Evolutionary conservation across 2,888 invertebrate genomes (phyloP).

Genomic region (Parascotia fuliginaria): DNA sequence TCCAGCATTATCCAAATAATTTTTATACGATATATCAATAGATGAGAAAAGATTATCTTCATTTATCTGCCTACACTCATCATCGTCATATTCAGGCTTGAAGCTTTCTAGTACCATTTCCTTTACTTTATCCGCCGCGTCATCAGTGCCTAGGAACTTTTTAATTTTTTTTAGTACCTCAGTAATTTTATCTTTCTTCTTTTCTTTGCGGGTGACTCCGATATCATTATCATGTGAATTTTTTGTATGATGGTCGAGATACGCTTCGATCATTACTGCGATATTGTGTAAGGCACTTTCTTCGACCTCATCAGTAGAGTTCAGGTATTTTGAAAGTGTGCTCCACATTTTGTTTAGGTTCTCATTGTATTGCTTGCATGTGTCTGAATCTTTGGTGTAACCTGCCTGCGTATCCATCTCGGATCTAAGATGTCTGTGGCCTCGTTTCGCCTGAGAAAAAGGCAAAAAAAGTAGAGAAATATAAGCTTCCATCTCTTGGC

Average conservation of each 20-base stretch:
- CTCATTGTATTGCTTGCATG: slow-evolving; percentile 39
- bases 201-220: background rate
- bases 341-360: slow-evolving; percentile 39
- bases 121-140: slow-evolving; percentile 17
- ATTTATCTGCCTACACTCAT: slow-evolving; percentile 24
- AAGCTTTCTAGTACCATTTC: slow-evolving; percentile 18
- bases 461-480: background rate
- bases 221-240: slow-evolving; percentile 10
- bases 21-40: slow-evolving; percentile 25
- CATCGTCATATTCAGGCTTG: slow-evolving; percentile 20
- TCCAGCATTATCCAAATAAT: slow-evolving; percentile 21
- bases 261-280: slow-evolving; percentile 39
- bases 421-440: background rate
- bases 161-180: slow-evolving; percentile 13
- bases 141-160: slow-evolving; percentile 15
- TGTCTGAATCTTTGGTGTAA: slow-evolving; percentile 39
- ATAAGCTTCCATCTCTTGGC: too few relatives aligned
- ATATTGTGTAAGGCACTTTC: slow-evolving; percentile 39
- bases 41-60: slow-evolving; percentile 20
- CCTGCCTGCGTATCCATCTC: slow-evolving; percentile 32
- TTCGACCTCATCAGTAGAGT: slow-evolving; percentile 18
- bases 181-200: slow-evolving; percentile 20
- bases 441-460: slow-evolving; percentile 16
- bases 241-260: slow-evolving; percentile 32
- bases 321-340: slow-evolving; percentile 24